phyloP scores from a whole-genome alignment of 2,113 vertebrate genomes.

The Brachyistius frenatus region DNA sequence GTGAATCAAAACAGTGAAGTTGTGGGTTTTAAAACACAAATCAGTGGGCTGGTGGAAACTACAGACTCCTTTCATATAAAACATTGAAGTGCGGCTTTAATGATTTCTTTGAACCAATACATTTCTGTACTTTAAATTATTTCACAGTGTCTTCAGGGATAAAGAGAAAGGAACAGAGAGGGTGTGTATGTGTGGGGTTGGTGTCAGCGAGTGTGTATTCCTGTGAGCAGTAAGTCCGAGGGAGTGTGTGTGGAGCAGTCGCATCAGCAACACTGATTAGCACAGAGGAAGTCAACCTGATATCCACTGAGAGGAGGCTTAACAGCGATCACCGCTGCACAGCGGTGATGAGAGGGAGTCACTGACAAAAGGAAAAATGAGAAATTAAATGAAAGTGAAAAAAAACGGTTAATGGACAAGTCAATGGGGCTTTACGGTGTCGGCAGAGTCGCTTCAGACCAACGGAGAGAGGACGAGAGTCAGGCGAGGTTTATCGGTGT shows the following conservation, averaged over 20 bases:
- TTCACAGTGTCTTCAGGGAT: not conserved
- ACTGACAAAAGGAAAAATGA: not conserved
- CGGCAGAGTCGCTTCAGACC: conserved; percentile 6
- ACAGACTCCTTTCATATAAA: no score
- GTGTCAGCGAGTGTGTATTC: not conserved
- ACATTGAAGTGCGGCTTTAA: not conserved
- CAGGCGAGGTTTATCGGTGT: not conserved
- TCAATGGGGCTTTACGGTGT: conserved; percentile 18
- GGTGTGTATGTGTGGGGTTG: not conserved
- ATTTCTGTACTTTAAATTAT: not conserved
- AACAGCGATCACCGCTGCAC: no score
- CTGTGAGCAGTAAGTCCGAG: not conserved
- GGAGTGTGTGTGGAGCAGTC: not conserved
- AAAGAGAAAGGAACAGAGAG: not conserved
- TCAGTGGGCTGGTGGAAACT: no score
- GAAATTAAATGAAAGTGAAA: conserved; percentile 1
- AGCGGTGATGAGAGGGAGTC: not conserved
- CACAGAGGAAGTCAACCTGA: no score
- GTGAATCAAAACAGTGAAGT: no score
- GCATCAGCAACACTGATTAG: no score
- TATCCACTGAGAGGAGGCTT: no score
- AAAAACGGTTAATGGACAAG: conserved; percentile 13
- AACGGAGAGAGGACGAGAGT: not conserved
- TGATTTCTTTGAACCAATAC: not conserved
- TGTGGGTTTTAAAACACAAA: no score